A percentile compares a stretch with the other conserved stretches of the same genome.
Conservation (phyloP, 2,888 invertebrate species). For the Cephus rjabovi region DNA sequence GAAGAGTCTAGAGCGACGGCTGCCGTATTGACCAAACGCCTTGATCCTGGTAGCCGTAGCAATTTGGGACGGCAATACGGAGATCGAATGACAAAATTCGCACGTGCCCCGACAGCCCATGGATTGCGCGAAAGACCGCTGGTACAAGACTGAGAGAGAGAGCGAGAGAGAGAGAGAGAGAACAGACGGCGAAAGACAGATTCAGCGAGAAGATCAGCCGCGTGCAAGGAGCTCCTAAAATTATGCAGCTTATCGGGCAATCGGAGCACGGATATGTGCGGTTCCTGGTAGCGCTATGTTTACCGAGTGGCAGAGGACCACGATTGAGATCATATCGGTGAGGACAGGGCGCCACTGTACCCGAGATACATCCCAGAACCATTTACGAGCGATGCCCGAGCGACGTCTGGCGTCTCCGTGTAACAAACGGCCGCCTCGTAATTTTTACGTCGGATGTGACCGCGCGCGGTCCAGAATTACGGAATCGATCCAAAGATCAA, state of each 20-base stretch:
- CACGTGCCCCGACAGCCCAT: background rate
- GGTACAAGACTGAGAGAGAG: background rate
- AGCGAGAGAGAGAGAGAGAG: too few relatives aligned
- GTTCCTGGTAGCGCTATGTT: conserved; percentile 54
- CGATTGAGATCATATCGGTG: conserved; percentile 54
- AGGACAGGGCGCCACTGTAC: conserved; percentile 49
- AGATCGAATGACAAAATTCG: background rate
- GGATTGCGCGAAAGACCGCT: background rate
- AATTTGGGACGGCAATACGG: background rate
- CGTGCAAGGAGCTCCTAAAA: conserved; percentile 53
- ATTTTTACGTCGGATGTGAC: background rate
- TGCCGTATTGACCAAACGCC: background rate
- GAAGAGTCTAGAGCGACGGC: background rate
- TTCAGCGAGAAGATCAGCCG: conserved; percentile 37
- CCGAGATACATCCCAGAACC: conserved; percentile 13
- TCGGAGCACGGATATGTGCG: conserved; percentile 46
- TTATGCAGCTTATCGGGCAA: conserved; percentile 52
- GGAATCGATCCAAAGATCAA: background rate
- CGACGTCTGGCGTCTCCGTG: background rate
- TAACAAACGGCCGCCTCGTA: background rate
- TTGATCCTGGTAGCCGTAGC: background rate
- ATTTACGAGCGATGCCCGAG: background rate
- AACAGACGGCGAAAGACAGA: conserved; percentile 17
- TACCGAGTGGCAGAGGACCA: conserved; percentile 33
- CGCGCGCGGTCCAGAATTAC: background rate